A percentile compares a stretch with the other conserved stretches of the same genome.
phyloP scores from a whole-genome alignment of 2,888 invertebrate genomes.

The Epinotia demarniana region DNA sequence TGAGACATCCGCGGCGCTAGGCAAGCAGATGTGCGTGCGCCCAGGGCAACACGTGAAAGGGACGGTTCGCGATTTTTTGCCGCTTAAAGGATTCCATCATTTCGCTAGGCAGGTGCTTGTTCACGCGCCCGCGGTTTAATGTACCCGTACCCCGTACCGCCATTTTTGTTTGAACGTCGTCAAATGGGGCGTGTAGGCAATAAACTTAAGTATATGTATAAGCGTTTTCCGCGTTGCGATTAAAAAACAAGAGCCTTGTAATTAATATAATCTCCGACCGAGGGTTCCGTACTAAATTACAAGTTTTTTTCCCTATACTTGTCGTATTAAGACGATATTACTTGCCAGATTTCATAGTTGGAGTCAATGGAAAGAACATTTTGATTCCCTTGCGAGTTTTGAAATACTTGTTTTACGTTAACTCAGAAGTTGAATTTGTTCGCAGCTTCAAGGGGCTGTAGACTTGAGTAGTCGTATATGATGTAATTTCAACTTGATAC shows the following conservation, averaged over 20 bases:
- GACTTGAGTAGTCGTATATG: no score
- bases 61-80: conserved; percentile 42
- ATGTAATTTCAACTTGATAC: no score
- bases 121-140: conserved; percentile 27
- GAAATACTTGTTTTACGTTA: no score
- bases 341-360: no score
- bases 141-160: conserved; percentile 10
- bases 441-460: no score
- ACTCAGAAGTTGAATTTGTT: no score
- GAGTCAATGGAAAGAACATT: no score
- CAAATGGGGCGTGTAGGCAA: conserved; percentile 9
- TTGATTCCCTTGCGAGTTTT: no score
- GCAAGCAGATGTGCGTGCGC: conserved; percentile 50
- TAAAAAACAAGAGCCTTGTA: background rate
- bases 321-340: no score
- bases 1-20: conserved; percentile 10
- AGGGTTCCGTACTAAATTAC: no score
- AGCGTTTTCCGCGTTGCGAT: no score
- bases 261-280: background rate
- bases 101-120: conserved; percentile 41
- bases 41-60: conserved; percentile 42
- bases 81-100: conserved; percentile 39
- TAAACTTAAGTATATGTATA: background rate
- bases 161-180: conserved; percentile 23
- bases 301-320: no score